Evolutionary conservation across 2,888 invertebrate species (phyloP).

Genomic region (Drosophila ustulata): DNA sequence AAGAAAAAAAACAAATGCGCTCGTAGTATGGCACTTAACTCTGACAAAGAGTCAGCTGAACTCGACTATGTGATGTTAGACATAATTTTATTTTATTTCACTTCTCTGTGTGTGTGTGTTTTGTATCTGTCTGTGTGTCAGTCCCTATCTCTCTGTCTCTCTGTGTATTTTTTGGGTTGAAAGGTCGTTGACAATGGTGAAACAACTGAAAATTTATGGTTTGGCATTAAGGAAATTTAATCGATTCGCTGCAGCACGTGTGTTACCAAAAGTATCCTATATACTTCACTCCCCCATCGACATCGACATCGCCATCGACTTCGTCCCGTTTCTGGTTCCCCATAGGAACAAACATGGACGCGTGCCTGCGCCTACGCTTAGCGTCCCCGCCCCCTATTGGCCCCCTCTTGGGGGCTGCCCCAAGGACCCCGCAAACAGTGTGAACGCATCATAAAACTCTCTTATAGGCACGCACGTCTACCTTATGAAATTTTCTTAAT

Average conservation of each 20-base stretch:
- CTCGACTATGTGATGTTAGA: slow-evolving; percentile 62
- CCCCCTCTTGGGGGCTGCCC: background rate
- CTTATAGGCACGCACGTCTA: slow-evolving; percentile 52
- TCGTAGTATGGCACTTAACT: slow-evolving; percentile 63
- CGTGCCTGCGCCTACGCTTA: slow-evolving; percentile 54
- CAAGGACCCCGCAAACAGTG: background rate
- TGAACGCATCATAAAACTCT: slow-evolving; percentile 54
- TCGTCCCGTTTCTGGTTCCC: background rate
- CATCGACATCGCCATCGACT: background rate
- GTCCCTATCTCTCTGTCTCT: background rate
- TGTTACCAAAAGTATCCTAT: slow-evolving; percentile 13
- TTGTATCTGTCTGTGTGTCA: background rate
- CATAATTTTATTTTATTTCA: slow-evolving; percentile 60
- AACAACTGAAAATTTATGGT: slow-evolving; percentile 72
- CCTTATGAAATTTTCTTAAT: slow-evolving; percentile 54
- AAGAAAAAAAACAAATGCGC: slow-evolving; percentile 25
- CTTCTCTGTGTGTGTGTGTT: slow-evolving; percentile 22
- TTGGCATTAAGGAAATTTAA: slow-evolving; percentile 75
- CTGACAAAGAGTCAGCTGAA: slow-evolving; percentile 64
- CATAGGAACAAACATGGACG: slow-evolving; percentile 40
- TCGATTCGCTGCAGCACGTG: slow-evolving; percentile 67
- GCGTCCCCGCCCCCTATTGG: background rate
- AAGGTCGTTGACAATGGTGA: slow-evolving; percentile 66
- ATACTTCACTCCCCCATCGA: background rate
- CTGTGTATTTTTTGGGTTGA: slow-evolving; percentile 40